Percentiles rank a stretch among this genome's conserved stretches.
These are phyloP conservation scores for Forbesichthys agassizii DNA, from an alignment of 2,113 vertebrate genomes.

Conservation along the genomic window DNA sequence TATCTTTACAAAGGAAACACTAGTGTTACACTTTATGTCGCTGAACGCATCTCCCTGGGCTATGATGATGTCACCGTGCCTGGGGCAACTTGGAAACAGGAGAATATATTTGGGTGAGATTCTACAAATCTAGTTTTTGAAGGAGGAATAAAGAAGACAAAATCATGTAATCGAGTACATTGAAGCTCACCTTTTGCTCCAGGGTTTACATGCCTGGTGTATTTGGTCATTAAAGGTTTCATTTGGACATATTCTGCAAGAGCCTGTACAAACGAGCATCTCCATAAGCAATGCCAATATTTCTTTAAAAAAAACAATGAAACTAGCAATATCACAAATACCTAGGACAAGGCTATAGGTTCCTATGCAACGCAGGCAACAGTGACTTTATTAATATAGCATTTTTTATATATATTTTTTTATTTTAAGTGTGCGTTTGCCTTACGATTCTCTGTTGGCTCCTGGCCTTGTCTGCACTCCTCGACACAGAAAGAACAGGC, in stretches of 20 bases:
- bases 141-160: neutral
- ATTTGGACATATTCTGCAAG: constrained; percentile 61
- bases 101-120: neutral
- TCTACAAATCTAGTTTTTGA: neutral
- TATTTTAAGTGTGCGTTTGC: neutral
- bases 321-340: neutral
- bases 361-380: too few relatives aligned
- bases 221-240: constrained; percentile 72
- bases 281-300: neutral
- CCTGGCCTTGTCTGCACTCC: constrained; percentile 58
- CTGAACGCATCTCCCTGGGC: constrained; percentile 29
- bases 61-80: constrained; percentile 15
- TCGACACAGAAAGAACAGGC: constrained; percentile 53
- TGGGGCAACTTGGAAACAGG: constrained; percentile 55
- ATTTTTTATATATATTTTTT: too few relatives aligned
- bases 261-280: constrained; percentile 47
- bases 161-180: neutral
- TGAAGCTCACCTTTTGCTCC: constrained; percentile 56
- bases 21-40: constrained; percentile 55
- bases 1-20: rapidly evolving
- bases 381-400: neutral
- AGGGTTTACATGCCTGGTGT: constrained; percentile 65
- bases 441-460: constrained; percentile 60
- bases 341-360: too few relatives aligned
- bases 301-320: neutral